phyloP scores from a whole-genome alignment of 2,113 vertebrate species.

The Plotosus lineatus region DNA sequence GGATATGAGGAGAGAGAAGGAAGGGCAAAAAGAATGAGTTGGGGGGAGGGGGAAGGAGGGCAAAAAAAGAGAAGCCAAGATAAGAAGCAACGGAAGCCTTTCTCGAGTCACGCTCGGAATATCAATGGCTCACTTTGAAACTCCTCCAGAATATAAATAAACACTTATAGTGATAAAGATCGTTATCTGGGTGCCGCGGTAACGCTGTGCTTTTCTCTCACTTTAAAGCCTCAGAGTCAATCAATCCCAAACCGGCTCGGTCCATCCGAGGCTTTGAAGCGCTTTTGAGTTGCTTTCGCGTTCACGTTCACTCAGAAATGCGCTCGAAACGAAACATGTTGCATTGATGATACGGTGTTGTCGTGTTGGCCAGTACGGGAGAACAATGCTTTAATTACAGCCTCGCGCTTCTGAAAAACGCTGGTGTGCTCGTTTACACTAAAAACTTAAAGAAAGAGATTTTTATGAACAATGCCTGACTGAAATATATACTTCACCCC shows the following conservation, averaged over 20 bases:
- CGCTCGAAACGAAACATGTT: constrained; percentile 40
- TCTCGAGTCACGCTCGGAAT: constrained; percentile 59
- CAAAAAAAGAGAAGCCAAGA: constrained; percentile 53
- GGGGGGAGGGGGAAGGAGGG: constrained; percentile 1
- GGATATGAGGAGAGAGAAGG: constrained; percentile 35
- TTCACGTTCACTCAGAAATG: constrained; percentile 22
- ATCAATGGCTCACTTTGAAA: constrained; percentile 66
- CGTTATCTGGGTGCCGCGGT: constrained; percentile 52
- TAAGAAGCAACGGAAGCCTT: constrained; percentile 62
- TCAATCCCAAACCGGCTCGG: constrained; percentile 49
- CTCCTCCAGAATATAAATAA: constrained; percentile 65
- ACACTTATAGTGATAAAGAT: constrained; percentile 58
- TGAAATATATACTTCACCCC: neutral
- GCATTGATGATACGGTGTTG: constrained; percentile 28
- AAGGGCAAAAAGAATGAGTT: neutral
- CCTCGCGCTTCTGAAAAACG: neutral
- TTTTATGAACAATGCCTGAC: neutral
- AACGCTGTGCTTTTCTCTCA: constrained; percentile 36
- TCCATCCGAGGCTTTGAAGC: constrained; percentile 45
- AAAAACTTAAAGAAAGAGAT: neutral
- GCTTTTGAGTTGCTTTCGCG: constrained; percentile 20
- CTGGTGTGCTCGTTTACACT: neutral
- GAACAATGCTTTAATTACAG: constrained; percentile 41
- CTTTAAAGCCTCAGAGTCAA: constrained; percentile 48
- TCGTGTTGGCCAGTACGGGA: neutral